Conservation (phyloP, 1,140 invertebrate species). For the Goniozus legneri region DNA sequence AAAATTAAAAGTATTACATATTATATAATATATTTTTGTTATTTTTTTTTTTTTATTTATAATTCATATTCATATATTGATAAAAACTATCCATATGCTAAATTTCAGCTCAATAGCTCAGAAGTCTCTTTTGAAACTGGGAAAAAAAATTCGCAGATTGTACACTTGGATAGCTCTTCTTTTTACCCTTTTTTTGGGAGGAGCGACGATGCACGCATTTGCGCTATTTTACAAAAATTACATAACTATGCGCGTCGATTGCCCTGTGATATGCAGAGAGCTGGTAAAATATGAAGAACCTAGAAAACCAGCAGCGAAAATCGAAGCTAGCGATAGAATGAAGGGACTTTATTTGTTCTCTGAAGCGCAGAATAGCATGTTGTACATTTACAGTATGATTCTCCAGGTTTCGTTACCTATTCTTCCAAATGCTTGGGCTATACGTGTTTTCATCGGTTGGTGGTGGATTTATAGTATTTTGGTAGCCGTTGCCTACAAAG, state of each 20-base stretch:
- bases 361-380: constrained; percentile 65
- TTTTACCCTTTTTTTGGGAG: constrained; percentile 58
- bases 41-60: constrained; percentile 37
- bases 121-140: no score
- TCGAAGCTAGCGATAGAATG: constrained; percentile 14
- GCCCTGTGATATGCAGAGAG: constrained; percentile 4
- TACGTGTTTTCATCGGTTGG: constrained; percentile 75
- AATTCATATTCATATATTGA: no score
- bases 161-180: constrained; percentile 64
- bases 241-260: constrained; percentile 35
- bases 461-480: constrained; percentile 82
- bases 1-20: not conserved
- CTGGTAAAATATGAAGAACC: constrained; percentile 26
- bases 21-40: constrained; percentile 1
- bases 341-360: constrained; percentile 66
- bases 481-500: constrained; percentile 71
- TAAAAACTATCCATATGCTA: no score
- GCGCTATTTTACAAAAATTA: constrained; percentile 47
- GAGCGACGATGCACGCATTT: constrained; percentile 57
- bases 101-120: no score
- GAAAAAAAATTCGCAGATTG: constrained; percentile 50
- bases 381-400: constrained; percentile 78
- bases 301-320: constrained; percentile 29
- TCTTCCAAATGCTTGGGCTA: constrained; percentile 71
- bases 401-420: constrained; percentile 71